A percentile compares a stretch with the other conserved stretches of the same genome.
These are phyloP conservation scores for Acrobasis consociella DNA, from an alignment of 2,888 invertebrate species.

Conservation along the genomic window DNA sequence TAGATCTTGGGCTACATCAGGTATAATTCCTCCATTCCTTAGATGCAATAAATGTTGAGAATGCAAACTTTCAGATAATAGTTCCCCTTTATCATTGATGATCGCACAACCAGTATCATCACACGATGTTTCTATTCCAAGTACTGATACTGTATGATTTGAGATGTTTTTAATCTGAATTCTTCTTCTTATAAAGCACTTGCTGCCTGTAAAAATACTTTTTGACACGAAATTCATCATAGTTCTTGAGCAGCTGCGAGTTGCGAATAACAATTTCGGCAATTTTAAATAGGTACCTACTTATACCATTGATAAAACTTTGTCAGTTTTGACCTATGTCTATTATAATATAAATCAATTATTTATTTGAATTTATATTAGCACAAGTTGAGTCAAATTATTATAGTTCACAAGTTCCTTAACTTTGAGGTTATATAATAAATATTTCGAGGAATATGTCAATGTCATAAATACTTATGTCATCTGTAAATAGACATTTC, in stretches of 20 bases:
- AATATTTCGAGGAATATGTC: no score
- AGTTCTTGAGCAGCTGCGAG: background rate
- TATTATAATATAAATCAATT: no score
- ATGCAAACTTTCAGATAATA: conserved; percentile 91
- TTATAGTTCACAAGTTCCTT: no score
- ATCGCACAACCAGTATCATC: conserved; percentile 98
- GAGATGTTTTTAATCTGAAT: conserved; percentile 11
- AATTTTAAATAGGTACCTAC: no score
- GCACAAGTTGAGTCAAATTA: no score
- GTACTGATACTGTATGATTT: conserved; percentile 75
- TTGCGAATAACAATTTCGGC: background rate
- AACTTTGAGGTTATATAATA: no score
- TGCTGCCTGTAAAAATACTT: background rate
- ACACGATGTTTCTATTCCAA: conserved; percentile 99
- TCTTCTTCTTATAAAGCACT: conserved; percentile 8
- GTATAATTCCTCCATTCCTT: conserved; percentile 94
- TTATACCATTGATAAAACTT: background rate
- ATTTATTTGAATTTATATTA: no score
- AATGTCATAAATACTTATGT: no score
- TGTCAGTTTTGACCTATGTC: no score
- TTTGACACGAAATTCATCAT: conserved; percentile 14
- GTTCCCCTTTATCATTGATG: conserved; percentile 86
- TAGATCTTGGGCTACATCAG: conserved; percentile 92
- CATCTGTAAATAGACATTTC: no score
- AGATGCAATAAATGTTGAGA: conserved; percentile 92